These are phyloP conservation scores for Dioctria linearis DNA, from an alignment of 2,888 invertebrate genomes.

Conservation along the genomic window DNA sequence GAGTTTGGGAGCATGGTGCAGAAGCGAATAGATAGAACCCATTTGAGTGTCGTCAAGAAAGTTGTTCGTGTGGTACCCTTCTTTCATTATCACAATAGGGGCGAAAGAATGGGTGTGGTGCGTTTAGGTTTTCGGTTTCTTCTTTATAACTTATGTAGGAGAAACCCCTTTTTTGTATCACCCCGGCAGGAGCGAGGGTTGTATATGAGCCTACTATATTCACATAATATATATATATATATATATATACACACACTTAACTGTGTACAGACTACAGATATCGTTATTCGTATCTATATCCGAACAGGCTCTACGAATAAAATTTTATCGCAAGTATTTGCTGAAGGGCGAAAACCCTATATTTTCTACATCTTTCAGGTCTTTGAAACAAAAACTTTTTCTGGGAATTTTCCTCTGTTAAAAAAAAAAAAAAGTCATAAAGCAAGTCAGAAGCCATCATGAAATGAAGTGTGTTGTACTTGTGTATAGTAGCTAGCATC, in stretches of 20 bases:
- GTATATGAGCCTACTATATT: not conserved
- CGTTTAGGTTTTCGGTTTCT: not conserved
- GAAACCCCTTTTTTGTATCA: conserved; percentile 16
- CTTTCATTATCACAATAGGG: conserved; percentile 28
- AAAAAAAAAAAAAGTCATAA: conserved; percentile 37
- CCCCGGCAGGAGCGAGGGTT: not conserved
- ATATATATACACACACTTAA: not conserved
- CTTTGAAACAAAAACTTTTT: conserved; percentile 46
- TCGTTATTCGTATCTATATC: conserved; percentile 33
- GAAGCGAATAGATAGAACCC: conserved; percentile 9
- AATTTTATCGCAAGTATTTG: conserved; percentile 52
- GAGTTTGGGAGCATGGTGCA: conserved; percentile 12
- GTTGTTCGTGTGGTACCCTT: conserved; percentile 7
- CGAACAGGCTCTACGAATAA: conserved; percentile 43
- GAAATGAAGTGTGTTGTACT: conserved; percentile 13
- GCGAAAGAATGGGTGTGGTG: not conserved
- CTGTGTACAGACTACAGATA: not conserved
- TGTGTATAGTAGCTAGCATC: not conserved
- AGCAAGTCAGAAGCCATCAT: conserved; percentile 45
- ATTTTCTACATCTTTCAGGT: conserved; percentile 43
- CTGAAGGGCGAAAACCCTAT: conserved; percentile 47
- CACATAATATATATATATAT: not conserved
- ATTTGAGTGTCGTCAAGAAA: conserved; percentile 30
- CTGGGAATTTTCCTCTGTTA: conserved; percentile 26
- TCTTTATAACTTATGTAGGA: not conserved